Evolutionary conservation across 2,797 vertebrate genomes (phyloP), one percentile per base, ranked within the genome.

Genomic region (Nannoperca obscura): DNA sequence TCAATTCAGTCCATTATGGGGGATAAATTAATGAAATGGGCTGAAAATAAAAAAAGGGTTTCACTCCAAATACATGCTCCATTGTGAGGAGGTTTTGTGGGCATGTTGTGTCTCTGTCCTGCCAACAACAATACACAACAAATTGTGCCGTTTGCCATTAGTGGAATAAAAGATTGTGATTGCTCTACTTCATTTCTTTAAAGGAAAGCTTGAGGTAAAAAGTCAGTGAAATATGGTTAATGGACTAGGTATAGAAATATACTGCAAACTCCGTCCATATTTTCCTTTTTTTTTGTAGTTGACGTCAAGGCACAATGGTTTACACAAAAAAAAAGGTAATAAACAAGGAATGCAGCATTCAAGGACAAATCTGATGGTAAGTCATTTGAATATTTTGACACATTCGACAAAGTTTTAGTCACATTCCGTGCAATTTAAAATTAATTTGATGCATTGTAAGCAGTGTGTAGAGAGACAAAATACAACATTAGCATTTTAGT

Each of bases 1-100:
- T 95, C 91, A 94, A 94, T 93, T 90, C 77, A 64, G 80, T 82
- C 91, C 91, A 91, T 93, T 89, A 91, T 86, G 68, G 73, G 60
- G 44, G 77, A 40, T 27, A 83, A 89, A 91, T 91, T 89, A 86
- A 93, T 91, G 84, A 91, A 93, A 93, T 90, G 84, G 91, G 78
- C 77, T 72, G 60, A 84, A 73, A 78, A 79, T 85, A 81, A 78
- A 36, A 78, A 36, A 82, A 84, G 72, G 76, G 76, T 80, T 90
- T 89, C 67, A 82, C 84, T 85, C 83, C 77, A 77, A 88, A 89
- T 82, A 69, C 66, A 24, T 27, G 54, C 75, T 81, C 74, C 61
- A 78, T 89, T 91, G 85, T 87, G 78, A 61, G 15, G 62, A 71
- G 59, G 80, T 70, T 87, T 71, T 85, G 63, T 78, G 76, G 58